Conservation (phyloP, 2,113 vertebrate species). For the Pomatostomus ruficeps region DNA sequence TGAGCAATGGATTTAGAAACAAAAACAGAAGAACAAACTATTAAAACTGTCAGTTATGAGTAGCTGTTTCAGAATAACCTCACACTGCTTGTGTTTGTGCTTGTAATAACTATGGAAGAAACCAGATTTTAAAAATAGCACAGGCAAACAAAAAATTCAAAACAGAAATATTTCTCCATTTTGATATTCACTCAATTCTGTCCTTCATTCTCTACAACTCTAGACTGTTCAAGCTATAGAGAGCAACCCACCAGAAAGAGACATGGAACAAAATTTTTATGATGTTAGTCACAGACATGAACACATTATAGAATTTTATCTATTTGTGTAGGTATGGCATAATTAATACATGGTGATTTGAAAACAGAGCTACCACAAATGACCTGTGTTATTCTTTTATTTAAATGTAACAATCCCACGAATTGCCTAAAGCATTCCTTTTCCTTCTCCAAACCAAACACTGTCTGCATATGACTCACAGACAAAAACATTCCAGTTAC, state of each 20-base stretch:
- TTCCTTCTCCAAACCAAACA: neutral
- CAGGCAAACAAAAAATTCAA: neutral
- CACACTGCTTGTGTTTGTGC: neutral
- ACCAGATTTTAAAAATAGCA: neutral
- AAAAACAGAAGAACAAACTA: neutral
- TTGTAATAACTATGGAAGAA: neutral
- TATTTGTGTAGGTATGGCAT: neutral
- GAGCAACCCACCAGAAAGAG: neutral
- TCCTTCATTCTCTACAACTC: neutral
- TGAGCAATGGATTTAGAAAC: neutral
- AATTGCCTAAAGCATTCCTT: neutral
- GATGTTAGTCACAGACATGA: neutral
- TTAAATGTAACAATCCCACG: neutral
- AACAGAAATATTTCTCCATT: neutral
- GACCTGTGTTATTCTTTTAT: neutral
- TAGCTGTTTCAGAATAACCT: neutral
- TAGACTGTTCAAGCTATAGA: neutral
- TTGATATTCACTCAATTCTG: neutral
- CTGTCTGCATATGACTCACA: neutral
- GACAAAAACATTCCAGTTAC: conserved; percentile 10
- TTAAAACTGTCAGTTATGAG: neutral
- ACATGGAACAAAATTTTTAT: neutral
- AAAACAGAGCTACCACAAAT: neutral
- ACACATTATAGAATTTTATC: neutral
- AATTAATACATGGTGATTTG: neutral